Evolutionary conservation across 2,797 vertebrate genomes (phyloP), one percentile per base, ranked within the genome.

Genomic region (Pygocentrus nattereri): DNA sequence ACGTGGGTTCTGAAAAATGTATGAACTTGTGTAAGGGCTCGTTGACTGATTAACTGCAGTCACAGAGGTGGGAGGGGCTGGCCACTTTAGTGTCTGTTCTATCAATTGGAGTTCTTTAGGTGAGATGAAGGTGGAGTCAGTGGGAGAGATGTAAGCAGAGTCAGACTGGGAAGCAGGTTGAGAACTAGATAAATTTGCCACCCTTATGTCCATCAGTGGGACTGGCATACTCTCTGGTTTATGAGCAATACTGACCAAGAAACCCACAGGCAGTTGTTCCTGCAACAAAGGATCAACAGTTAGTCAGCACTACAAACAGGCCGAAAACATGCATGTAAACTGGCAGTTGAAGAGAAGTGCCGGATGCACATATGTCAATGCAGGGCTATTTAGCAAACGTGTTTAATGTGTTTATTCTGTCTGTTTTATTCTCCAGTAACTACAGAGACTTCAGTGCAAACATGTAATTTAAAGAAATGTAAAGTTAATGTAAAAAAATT

Each of bases 1-100:
- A 31, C 38, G 64, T 13, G 44, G 47, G 62, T 80, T 47, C 54
- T 73, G 27, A 21, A 85, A 78, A 27, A 3, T 34, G 54, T 25
- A 69, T 5, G 67, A 69, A 13, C 67, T 47, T 2, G 38, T 47
- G n/a, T 69, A 15, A 0, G 67, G 21, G 23, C 41, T 69, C 5
- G 67, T 69, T 7, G 38, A 41, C 27, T 69, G 67, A 25, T 69
- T 25, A 67, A 13, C 16, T 25, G 12, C 4, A 23, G 67, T 69
- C 21, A 69, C 21, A 3, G 21, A 1, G 4, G 21, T 25, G 11
- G 67, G 38, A 15, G 41, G 67, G 7, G 4, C 3, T 8, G 21
- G 67, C 67, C 67, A 69, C n/a, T 49, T 18, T 16, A 69, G 67
- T 3, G 19, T 41, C 38, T 47, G 47, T 16, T 44, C 4, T 44